Conservation (phyloP, 1,140 invertebrate species). For the Hypsibius dujardini region DNA sequence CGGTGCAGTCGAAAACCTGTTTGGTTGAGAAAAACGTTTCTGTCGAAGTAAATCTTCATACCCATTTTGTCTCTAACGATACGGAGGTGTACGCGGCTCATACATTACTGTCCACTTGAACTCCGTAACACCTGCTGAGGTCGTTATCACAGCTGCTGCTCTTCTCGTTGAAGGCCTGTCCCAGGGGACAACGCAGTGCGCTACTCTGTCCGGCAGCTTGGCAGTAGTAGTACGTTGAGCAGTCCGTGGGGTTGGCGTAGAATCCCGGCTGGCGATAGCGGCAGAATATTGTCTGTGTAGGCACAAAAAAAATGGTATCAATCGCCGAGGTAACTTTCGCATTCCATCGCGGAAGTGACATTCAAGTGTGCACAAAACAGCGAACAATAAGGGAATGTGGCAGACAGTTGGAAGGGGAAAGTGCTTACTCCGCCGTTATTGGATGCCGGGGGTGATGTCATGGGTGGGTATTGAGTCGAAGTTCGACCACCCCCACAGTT, state of each 20-base stretch:
- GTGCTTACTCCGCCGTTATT: neutral
- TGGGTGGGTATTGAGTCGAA: neutral
- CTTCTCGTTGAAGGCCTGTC: slow-evolving; percentile 14
- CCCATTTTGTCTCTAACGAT: no score
- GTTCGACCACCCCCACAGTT: neutral
- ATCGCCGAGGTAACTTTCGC: no score
- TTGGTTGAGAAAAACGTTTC: neutral
- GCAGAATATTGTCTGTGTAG: neutral
- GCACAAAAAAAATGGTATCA: neutral
- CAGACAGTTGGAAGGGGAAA: no score
- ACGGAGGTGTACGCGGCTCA: neutral
- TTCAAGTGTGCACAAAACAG: no score
- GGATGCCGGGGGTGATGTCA: neutral
- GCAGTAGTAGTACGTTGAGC: slow-evolving; percentile 12
- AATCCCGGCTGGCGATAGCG: neutral
- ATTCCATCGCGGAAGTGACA: no score
- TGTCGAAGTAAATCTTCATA: no score
- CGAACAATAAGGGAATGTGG: no score
- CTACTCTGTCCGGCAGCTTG: neutral
- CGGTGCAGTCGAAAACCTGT: slow-evolving; percentile 14
- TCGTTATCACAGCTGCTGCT: slow-evolving; percentile 15
- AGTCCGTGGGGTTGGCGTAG: slow-evolving; percentile 3
- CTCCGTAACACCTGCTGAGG: neutral
- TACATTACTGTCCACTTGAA: neutral
- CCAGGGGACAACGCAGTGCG: neutral